Conservation (phyloP, 2,888 invertebrate genomes). For the Pseudococcus jackbeardsleyi region DNA sequence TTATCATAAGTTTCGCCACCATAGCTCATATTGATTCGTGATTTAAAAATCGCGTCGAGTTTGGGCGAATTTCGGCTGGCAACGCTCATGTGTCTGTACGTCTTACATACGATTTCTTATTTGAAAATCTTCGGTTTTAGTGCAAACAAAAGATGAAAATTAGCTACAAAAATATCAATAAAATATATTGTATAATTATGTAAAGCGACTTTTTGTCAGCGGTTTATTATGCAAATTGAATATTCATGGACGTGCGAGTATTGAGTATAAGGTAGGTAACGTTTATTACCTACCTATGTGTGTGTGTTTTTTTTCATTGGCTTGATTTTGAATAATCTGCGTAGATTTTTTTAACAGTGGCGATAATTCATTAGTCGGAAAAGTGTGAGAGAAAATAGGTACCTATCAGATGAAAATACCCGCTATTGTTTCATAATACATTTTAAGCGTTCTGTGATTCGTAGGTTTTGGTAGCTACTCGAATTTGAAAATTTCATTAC, state of each 20-base stretch:
- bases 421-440: background rate
- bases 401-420: background rate
- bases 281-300: background rate
- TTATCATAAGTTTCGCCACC: background rate
- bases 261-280: background rate
- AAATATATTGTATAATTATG: constrained; percentile 57
- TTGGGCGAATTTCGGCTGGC: background rate
- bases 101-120: background rate
- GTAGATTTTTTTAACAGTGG: background rate
- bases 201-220: constrained; percentile 28
- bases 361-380: background rate
- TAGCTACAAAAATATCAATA: constrained; percentile 28
- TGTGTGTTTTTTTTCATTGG: constrained; percentile 11
- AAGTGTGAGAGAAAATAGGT: background rate
- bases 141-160: constrained; percentile 53
- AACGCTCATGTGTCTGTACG: background rate
- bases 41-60: background rate
- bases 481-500: too few relatives aligned
- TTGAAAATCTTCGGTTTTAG: background rate
- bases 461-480: too few relatives aligned
- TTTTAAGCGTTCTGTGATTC: too few relatives aligned
- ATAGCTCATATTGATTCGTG: constrained; percentile 36
- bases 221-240: constrained; percentile 51
- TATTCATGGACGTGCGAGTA: constrained; percentile 8
- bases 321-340: background rate